Evolutionary conservation across 2,888 invertebrate species (phyloP), one percentile per base, ranked within the genome.

Genomic region (Ormyrus nitidulus): DNA sequence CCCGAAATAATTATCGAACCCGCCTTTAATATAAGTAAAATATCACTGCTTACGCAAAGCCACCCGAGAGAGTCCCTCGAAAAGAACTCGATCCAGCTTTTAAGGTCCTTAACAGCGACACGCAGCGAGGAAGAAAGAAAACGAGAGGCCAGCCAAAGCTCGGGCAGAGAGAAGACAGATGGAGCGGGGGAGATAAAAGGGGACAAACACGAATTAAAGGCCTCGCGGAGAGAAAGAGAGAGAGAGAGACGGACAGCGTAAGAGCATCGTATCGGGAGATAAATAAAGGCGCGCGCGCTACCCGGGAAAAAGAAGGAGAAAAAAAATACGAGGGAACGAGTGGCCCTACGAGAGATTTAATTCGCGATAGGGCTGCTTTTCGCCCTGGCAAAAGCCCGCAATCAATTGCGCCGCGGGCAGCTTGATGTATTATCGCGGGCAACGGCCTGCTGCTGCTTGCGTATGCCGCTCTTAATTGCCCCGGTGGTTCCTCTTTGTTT

Each of bases 291-390:
- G 34, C 3, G 68, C 5, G 10, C 34, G 34, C 34, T 34, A 4
- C 48, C 13, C 56, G 10, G 58, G 10, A 48, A 69, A 19, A 48
- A 69, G 1, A 54, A 68, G 5, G 11, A 11, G 5, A n/a, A 59
- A 7, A 19, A 58, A 13, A 59, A 59, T 19, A 34, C 11, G 51
- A 54, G 69, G 48, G 44, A 56, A 13, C 6, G 69, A 69, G 56
- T 56, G 69, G 34, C 34, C 34, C 34, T 34, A 19, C 44, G 56
- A 13, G 44, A 62, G 72, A 73, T 73, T 73, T 13, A 64, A 64
- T 74, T n/a, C 58, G 6, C 58, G 58, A 74, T 58, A 58, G 74
- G 71, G 56, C 54, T n/a, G 72, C 9, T 64, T 53, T 64, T 44
- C 64, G 62, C 34, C 51, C 34, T 8, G 51, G 61, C 13, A 19